Evolutionary conservation across 2,113 vertebrate genomes (phyloP).

Genomic region (Peromyscus polionotus): DNA sequence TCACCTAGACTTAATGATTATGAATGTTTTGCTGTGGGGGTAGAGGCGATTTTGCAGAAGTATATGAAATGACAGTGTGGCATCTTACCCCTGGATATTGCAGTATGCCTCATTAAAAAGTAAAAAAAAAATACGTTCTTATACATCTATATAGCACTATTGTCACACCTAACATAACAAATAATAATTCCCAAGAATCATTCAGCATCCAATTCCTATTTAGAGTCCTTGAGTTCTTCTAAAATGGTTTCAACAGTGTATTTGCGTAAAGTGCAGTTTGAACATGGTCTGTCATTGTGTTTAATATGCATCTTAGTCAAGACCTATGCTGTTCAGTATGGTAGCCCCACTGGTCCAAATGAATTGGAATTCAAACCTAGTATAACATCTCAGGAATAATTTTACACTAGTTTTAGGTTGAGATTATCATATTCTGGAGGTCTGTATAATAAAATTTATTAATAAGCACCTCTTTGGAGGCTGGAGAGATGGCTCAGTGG

Average conservation of each 20-base stretch:
- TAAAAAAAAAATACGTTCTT: neutral
- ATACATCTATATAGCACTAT: neutral
- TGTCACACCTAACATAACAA: neutral
- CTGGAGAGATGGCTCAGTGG: neutral
- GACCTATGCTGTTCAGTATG: neutral
- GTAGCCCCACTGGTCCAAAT: neutral
- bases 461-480: neutral
- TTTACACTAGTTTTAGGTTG: neutral
- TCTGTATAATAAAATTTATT: neutral
- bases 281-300: neutral
- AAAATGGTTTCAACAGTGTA: neutral
- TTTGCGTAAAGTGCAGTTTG: neutral
- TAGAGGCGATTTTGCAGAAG: neutral
- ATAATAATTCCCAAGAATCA: neutral
- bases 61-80: slow-evolving; percentile 9
- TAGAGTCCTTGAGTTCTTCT: neutral
- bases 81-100: slow-evolving; percentile 2
- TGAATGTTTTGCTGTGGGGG: neutral
- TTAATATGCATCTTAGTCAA: neutral
- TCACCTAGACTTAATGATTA: neutral
- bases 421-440: neutral
- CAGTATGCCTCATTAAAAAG: neutral
- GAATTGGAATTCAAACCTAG: neutral
- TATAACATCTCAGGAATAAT: neutral
- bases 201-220: neutral